A percentile compares a stretch with the other conserved stretches of the same genome.
Conservation (phyloP, 2,888 invertebrate species). For the Terebella lapidaria region DNA sequence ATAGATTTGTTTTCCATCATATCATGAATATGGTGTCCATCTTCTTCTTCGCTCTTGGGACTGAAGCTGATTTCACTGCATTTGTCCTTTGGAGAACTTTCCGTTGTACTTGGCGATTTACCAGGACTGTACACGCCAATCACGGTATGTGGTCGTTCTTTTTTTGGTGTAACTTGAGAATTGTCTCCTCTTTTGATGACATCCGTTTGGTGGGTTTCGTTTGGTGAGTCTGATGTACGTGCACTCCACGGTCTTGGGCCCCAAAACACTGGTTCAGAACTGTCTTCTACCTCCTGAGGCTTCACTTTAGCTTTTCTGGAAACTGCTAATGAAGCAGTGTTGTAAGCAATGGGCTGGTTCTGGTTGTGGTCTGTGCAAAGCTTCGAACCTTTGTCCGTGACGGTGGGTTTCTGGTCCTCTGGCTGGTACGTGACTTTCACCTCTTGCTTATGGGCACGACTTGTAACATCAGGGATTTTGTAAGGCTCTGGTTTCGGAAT, state of each 20-base stretch:
- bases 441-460: not conserved
- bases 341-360: not conserved
- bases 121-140: not conserved
- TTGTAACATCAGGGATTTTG: not conserved
- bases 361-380: not conserved
- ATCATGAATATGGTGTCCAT: constrained; percentile 25
- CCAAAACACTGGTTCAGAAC: not conserved
- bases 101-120: not conserved
- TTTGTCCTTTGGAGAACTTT: not conserved
- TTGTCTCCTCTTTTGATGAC: not conserved
- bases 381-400: not conserved
- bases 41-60: constrained; percentile 32
- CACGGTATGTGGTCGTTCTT: not conserved
- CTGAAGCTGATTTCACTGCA: constrained; percentile 30
- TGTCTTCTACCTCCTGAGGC: not conserved
- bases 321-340: not conserved
- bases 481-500: not conserved
- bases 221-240: not conserved
- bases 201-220: not conserved
- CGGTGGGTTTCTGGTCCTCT: not conserved
- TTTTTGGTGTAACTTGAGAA: not conserved
- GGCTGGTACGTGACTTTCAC: not conserved
- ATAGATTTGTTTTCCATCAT: constrained; percentile 39
- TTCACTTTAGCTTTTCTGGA: not conserved
- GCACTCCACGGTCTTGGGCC: constrained; percentile 1